Conservation (phyloP, 2,888 invertebrate species). For the Cerceris ruficornis region DNA sequence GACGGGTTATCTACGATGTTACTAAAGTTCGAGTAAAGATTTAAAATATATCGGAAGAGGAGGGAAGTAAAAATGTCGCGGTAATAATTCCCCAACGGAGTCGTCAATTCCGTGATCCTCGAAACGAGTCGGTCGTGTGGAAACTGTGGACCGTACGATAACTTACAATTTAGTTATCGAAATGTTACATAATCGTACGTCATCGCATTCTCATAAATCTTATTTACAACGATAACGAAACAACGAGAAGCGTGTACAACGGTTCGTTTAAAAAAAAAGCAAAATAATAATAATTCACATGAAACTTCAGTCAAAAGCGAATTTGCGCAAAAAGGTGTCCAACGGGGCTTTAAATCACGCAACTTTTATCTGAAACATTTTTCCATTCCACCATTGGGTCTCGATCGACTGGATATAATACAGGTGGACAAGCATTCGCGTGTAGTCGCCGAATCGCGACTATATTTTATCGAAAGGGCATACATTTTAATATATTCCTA, state of each 20-base stretch:
- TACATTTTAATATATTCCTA: constrained; percentile 50
- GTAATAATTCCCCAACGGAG: neutral
- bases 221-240: constrained; percentile 24
- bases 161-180: constrained; percentile 57
- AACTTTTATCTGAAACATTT: constrained; percentile 56
- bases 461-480: constrained; percentile 44
- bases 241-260: neutral
- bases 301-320: constrained; percentile 48
- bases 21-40: too few relatives aligned
- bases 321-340: constrained; percentile 20
- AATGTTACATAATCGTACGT: constrained; percentile 57
- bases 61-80: too few relatives aligned
- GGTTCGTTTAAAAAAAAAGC: neutral
- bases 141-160: constrained; percentile 20
- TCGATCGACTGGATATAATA: constrained; percentile 51
- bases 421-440: constrained; percentile 35
- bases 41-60: too few relatives aligned
- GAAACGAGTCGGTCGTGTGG: neutral
- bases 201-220: constrained; percentile 57
- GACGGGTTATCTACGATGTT: too few relatives aligned
- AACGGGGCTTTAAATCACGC: constrained; percentile 47
- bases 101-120: neutral
- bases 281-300: constrained; percentile 30
- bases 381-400: constrained; percentile 48
- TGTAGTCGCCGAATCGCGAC: constrained; percentile 27